Evolutionary conservation across 2,888 invertebrate species (phyloP).

Genomic region (Aporophyla lueneburgensis): DNA sequence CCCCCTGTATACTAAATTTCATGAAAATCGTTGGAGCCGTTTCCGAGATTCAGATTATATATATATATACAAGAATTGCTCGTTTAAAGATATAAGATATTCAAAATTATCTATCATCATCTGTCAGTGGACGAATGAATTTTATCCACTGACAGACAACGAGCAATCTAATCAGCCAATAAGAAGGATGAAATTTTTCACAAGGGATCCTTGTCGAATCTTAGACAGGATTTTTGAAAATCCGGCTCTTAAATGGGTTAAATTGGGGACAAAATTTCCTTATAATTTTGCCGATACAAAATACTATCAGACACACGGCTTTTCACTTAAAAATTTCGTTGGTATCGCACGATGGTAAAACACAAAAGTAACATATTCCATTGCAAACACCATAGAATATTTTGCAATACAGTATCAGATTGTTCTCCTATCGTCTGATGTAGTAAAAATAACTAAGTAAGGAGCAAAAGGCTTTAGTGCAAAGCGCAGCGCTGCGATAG

Average conservation of each 20-base stretch:
- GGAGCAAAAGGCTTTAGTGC: constrained; percentile 26
- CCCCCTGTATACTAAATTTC: too few species aligned
- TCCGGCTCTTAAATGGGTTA: background rate
- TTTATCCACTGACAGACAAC: background rate
- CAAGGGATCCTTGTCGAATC: background rate
- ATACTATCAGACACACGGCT: background rate
- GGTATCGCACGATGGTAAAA: background rate
- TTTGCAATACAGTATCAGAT: constrained; percentile 1
- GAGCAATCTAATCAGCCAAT: background rate
- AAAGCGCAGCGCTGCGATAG: constrained; percentile 21
- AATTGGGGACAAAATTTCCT: background rate
- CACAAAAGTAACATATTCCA: constrained; percentile 11
- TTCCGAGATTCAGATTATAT: too few species aligned
- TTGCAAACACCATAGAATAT: constrained; percentile 8
- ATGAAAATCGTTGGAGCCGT: too few species aligned
- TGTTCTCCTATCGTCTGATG: constrained; percentile 9
- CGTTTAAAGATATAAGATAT: too few species aligned
- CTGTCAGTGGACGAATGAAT: too few species aligned
- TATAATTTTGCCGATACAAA: background rate
- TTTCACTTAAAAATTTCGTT: background rate
- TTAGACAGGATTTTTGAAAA: too few species aligned
- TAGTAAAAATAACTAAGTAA: constrained; percentile 26
- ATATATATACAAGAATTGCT: too few species aligned
- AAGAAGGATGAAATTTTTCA: background rate
- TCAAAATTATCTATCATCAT: too few species aligned